These are phyloP conservation scores for Drosophila bifasciata DNA, from an alignment of 1,140 invertebrate genomes.

Conservation along the genomic window DNA sequence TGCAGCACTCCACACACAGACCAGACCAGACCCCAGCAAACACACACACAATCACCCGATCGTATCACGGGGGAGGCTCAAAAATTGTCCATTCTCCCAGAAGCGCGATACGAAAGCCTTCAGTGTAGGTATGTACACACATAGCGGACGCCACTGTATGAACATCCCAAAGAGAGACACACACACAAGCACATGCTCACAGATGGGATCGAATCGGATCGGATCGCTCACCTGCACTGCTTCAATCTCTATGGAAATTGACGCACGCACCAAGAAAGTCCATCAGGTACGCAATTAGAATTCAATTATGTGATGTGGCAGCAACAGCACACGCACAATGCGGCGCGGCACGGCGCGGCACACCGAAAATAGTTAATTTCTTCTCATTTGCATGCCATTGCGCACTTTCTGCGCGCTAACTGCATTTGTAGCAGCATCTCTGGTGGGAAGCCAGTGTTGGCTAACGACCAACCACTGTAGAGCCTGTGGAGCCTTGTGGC, in stretches of 20 bases:
- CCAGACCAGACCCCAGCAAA: constrained; percentile 8
- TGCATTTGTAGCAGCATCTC: constrained; percentile 22
- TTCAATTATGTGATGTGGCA: constrained; percentile 38
- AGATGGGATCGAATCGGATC: not conserved
- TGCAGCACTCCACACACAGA: not conserved
- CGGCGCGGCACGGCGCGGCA: not conserved
- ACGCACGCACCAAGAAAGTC: constrained; percentile 50
- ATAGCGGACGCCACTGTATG: not conserved
- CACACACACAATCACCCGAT: constrained; percentile 45
- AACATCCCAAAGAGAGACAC: not conserved
- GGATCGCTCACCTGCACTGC: constrained; percentile 17
- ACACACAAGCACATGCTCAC: not conserved
- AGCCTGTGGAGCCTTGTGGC: not conserved
- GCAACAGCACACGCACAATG: constrained; percentile 12
- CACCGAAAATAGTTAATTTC: constrained; percentile 23
- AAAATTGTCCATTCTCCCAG: constrained; percentile 27
- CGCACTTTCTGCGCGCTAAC: constrained; percentile 33
- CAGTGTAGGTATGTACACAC: not conserved
- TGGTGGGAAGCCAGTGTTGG: too few relatives aligned
- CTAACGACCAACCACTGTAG: too few relatives aligned
- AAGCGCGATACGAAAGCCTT: constrained; percentile 9
- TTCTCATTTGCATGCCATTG: constrained; percentile 47
- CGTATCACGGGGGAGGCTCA: constrained; percentile 37
- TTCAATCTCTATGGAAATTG: constrained; percentile 38
- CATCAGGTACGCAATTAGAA: constrained; percentile 50